Base-by-base conservation (phyloP, 2,797 vertebrate species). In the Sebastes aleutianus region DNA sequence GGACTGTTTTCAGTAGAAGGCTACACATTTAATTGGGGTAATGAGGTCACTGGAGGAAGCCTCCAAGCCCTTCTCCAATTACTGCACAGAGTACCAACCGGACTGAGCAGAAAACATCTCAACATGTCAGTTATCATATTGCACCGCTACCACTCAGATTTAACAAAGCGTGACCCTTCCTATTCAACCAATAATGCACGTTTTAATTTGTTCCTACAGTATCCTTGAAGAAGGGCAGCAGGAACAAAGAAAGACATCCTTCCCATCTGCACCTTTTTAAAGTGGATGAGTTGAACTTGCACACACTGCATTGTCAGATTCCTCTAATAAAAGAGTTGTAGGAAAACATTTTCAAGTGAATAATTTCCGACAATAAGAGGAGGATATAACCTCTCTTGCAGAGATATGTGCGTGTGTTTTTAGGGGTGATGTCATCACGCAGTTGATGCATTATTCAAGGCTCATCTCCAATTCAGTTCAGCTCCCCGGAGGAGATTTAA, bases 11-110 rank as follows among this genome's bases (percentile, higher is more conserved):
- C 82, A 70, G 79, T 39, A 72, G 74, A 85, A 74, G 66, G 75
- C 79, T 80, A 59, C 69, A 64, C 54, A 88, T 87, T 82, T 87
- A 91, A 93, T 88, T 90, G 89, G 84, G 77, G 80, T 90, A 91
- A 92, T 88, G 85, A 90, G 90, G 89, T 91, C 88, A 91, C 78
- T 70, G 80, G 76, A 89, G 87, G 89, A 85, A 90, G 87, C 83
- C 82, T 83, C 16, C 3, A 62, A 93, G 85, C 84, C 57, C 68
- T 82, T 83, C 85, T 84, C 83, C 85, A 86, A 85, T 91, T 89
- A 88, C 84, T 57, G 80, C 65, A 58, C 31, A 8, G 43, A 64
- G 47, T 11, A 75, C 59, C 32, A 80, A 79, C 84, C 74, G 79
- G 64, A 58, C 9, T 1, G 56, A 72, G 79, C 57, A 24, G 66